These are phyloP conservation scores for Drosophila mojavensis DNA, from an alignment of 1,140 invertebrate species.

Conservation along the genomic window DNA sequence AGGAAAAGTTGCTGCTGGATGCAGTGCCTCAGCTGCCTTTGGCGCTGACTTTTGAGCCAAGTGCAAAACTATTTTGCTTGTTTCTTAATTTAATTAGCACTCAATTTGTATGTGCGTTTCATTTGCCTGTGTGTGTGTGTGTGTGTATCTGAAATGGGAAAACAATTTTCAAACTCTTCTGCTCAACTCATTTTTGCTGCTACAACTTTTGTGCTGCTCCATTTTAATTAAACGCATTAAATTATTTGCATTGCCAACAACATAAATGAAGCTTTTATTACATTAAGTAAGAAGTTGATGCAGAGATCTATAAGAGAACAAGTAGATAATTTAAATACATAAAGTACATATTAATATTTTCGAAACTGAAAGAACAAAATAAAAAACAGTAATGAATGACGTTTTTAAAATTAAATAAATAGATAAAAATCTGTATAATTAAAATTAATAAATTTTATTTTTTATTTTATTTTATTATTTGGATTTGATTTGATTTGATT, in stretches of 20 bases:
- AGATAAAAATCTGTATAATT: no score
- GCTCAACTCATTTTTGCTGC: constrained; percentile 42
- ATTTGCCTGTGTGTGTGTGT: constrained; percentile 7
- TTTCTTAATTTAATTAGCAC: constrained; percentile 77
- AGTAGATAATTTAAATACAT: no score
- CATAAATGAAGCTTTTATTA: constrained; percentile 2
- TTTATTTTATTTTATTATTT: no score
- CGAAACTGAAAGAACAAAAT: no score
- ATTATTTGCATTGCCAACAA: constrained; percentile 54
- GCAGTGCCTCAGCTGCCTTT: constrained; percentile 22
- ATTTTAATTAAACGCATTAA: constrained; percentile 75
- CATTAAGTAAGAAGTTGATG: no score
- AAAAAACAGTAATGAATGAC: no score
- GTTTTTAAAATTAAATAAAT: no score
- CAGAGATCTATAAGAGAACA: no score
- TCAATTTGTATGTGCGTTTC: constrained; percentile 40
- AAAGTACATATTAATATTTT: no score
- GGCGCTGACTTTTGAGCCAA: constrained; percentile 54
- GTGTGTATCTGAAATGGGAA: constrained; percentile 38
- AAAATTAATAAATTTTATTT: no score
- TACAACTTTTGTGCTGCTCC: constrained; percentile 38
- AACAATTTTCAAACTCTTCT: constrained; percentile 59
- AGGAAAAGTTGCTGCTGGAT: constrained; percentile 21
- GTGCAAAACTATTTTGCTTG: constrained; percentile 66
- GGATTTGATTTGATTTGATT: no score